Conservation (phyloP, 2,113 vertebrate species). For the Bucco capensis region DNA sequence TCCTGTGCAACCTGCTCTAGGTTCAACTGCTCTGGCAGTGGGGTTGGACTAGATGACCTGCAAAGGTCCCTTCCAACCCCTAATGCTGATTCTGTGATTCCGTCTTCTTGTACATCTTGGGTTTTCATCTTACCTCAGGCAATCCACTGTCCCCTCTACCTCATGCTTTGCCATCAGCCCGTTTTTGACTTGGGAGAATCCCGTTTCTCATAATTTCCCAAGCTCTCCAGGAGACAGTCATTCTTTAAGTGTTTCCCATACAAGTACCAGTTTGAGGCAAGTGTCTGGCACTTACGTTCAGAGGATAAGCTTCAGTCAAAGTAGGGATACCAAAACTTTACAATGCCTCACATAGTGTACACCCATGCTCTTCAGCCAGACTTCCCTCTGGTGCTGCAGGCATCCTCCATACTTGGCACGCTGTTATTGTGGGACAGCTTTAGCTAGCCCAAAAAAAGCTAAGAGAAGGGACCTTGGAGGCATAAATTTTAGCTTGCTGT, state of each 20-base stretch:
- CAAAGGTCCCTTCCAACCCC: too few species aligned
- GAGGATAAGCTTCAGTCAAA: background rate
- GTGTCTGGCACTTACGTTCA: too few species aligned
- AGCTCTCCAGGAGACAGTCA: background rate
- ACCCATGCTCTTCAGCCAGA: background rate
- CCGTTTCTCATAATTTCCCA: background rate
- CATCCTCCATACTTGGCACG: background rate
- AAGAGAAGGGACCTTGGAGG: background rate
- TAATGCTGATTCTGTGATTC: too few species aligned
- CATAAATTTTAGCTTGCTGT: background rate
- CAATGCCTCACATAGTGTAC: fast-evolving
- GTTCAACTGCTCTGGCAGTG: too few species aligned
- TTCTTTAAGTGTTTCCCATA: background rate
- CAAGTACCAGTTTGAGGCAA: background rate
- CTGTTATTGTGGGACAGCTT: background rate
- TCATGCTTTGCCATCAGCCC: background rate
- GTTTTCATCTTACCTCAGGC: background rate
- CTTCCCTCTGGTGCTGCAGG: background rate
- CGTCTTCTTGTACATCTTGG: background rate
- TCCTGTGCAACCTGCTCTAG: too few species aligned
- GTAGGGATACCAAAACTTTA: background rate
- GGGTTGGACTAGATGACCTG: too few species aligned
- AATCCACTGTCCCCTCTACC: background rate
- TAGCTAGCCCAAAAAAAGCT: background rate
- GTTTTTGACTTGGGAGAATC: background rate